phyloP scores from a whole-genome alignment of 1,140 invertebrate genomes.

The Drosophila funebris region DNA sequence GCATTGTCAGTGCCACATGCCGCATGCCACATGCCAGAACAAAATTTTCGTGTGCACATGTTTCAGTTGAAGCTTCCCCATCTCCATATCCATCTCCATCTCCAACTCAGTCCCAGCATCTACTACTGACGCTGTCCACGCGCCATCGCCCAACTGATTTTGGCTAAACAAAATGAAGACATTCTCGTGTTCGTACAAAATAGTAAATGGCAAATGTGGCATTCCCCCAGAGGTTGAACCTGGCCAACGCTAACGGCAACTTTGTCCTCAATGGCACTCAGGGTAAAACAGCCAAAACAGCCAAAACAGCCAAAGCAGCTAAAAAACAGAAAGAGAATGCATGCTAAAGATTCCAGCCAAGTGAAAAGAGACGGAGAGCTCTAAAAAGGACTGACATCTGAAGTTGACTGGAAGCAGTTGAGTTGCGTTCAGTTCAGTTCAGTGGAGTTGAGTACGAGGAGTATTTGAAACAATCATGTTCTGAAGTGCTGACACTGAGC shows the following conservation, averaged over 20 bases:
- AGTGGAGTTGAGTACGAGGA: slow-evolving; percentile 6
- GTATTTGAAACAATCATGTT: slow-evolving; percentile 45
- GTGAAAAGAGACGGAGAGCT: neutral
- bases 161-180: slow-evolving; percentile 60
- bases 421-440: too few species aligned
- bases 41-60: slow-evolving; percentile 45
- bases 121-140: slow-evolving; percentile 32
- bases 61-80: neutral
- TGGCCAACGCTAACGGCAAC: slow-evolving; percentile 32
- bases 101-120: slow-evolving; percentile 2
- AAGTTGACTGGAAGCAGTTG: slow-evolving; percentile 39
- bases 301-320: neutral
- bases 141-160: slow-evolving; percentile 65
- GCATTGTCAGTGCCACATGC: slow-evolving; percentile 39
- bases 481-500: slow-evolving; percentile 4
- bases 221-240: slow-evolving; percentile 24
- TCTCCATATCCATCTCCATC: neutral
- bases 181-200: slow-evolving; percentile 33
- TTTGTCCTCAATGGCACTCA: slow-evolving; percentile 45
- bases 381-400: slow-evolving; percentile 34
- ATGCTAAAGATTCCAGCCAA: slow-evolving; percentile 20
- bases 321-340: slow-evolving; percentile 31
- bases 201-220: slow-evolving; percentile 25
- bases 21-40: slow-evolving; percentile 54
- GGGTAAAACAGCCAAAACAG: slow-evolving; percentile 4